Evolutionary conservation across 2,113 vertebrate genomes (phyloP).

Genomic region (Saccopteryx bilineata): DNA sequence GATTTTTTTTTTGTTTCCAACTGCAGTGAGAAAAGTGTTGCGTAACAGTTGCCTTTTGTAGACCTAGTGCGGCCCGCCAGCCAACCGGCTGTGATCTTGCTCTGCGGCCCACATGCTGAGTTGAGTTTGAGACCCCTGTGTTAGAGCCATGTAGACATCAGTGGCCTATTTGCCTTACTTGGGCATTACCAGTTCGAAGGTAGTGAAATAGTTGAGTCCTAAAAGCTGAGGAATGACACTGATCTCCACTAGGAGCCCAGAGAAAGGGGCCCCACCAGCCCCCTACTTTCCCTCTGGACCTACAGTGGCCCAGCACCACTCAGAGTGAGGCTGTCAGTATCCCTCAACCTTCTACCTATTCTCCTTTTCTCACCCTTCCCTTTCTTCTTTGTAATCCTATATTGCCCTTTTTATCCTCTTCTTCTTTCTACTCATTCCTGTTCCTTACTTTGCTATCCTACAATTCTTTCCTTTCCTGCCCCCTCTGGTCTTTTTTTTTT

Average conservation of each 20-base stretch:
- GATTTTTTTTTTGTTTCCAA: too few relatives aligned
- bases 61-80: too few relatives aligned
- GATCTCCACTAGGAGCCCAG: neutral
- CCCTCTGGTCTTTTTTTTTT: neutral
- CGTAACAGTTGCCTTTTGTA: too few relatives aligned
- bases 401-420: neutral
- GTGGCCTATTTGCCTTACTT: constrained; percentile 42
- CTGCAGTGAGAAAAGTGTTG: too few relatives aligned
- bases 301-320: neutral
- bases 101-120: too few relatives aligned
- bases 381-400: neutral
- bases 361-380: neutral
- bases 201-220: neutral
- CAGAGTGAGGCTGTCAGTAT: neutral
- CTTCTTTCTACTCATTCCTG: neutral
- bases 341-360: neutral
- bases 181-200: neutral
- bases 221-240: constrained; percentile 1
- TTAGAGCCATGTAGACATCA: constrained; percentile 17
- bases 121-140: too few relatives aligned
- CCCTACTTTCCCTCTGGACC: neutral
- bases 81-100: too few relatives aligned
- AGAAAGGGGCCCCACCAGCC: neutral
- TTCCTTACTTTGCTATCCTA: constrained; percentile 15
- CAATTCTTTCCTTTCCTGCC: neutral